These are phyloP conservation scores for Drosophila athabasca DNA, from an alignment of 1,140 invertebrate species.

Conservation along the genomic window DNA sequence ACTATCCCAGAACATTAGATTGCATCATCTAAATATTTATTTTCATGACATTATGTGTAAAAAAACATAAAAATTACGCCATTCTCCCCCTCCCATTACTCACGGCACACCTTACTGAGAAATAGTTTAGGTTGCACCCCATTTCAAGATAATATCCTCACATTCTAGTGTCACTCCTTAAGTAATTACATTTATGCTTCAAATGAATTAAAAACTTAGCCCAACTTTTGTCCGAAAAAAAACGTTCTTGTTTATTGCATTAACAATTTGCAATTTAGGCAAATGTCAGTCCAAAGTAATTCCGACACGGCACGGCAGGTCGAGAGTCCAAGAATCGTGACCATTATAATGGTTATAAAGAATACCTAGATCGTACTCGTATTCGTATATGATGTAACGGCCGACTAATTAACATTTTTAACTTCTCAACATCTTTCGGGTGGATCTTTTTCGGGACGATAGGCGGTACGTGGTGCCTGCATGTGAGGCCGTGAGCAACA, in stretches of 20 bases:
- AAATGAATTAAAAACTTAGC: slow-evolving; percentile 44
- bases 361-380: slow-evolving; percentile 15
- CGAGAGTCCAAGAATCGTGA: slow-evolving; percentile 10
- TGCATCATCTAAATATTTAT: slow-evolving; percentile 4
- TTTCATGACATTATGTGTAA: neutral
- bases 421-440: slow-evolving; percentile 32
- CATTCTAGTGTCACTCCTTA: slow-evolving; percentile 32
- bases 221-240: neutral
- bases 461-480: neutral
- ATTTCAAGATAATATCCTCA: slow-evolving; percentile 11
- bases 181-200: slow-evolving; percentile 14
- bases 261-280: slow-evolving; percentile 41
- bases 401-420: slow-evolving; percentile 58
- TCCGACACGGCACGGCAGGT: slow-evolving; percentile 38
- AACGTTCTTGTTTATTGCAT: slow-evolving; percentile 39
- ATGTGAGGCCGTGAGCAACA: slow-evolving; percentile 48
- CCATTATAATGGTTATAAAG: slow-evolving; percentile 36
- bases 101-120: slow-evolving; percentile 2
- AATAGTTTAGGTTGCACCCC: neutral
- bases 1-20: neutral
- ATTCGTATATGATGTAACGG: slow-evolving; percentile 42
- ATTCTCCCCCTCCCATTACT: neutral
- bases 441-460: slow-evolving; percentile 27
- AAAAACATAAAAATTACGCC: too few relatives aligned
- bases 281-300: slow-evolving; percentile 42